Percentiles rank a stretch among this genome's conserved stretches.
phyloP scores from a whole-genome alignment of 2,113 vertebrate species.

The Boleophthalmus pectinirostris region DNA sequence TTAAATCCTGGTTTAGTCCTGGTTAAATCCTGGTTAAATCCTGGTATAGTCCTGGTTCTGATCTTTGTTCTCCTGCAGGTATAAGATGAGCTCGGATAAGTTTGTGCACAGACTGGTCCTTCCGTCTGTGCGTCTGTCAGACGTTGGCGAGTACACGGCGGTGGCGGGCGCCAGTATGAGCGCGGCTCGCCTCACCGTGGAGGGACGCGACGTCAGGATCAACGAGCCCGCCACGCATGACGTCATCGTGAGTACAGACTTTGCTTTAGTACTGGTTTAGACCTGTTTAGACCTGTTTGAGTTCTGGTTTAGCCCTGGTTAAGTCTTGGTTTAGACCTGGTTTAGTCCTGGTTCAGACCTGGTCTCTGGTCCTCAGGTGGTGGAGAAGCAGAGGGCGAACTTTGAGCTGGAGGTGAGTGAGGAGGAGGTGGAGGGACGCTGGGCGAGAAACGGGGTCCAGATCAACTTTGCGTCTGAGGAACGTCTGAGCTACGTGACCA shows the following conservation, averaged over 20 bases:
- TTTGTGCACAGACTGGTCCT: slow-evolving; percentile 88
- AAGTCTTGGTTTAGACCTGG: background rate
- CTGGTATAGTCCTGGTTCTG: background rate
- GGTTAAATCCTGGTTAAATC: background rate
- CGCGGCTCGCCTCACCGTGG: slow-evolving; percentile 83
- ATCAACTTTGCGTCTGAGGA: slow-evolving; percentile 87
- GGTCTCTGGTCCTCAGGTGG: slow-evolving; percentile 75
- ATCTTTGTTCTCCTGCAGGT: slow-evolving; percentile 65
- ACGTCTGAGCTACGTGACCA: slow-evolving; percentile 84
- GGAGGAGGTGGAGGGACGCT: slow-evolving; percentile 92
- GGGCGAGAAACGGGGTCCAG: slow-evolving; percentile 92
- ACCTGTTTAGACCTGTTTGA: too few species aligned
- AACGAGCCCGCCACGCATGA: slow-evolving; percentile 78
- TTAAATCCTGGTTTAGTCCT: background rate
- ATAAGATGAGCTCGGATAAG: slow-evolving; percentile 87
- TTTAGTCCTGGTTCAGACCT: background rate
- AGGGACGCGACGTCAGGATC: slow-evolving; percentile 91
- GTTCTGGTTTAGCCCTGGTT: background rate
- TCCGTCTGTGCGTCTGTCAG: slow-evolving; percentile 86
- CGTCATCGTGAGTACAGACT: slow-evolving; percentile 79
- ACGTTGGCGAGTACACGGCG: slow-evolving; percentile 89
- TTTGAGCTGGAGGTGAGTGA: slow-evolving; percentile 97
- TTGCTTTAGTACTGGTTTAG: too few species aligned
- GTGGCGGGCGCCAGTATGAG: slow-evolving; percentile 95
- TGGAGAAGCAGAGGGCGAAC: slow-evolving; percentile 90